Percentiles rank a stretch among this genome's conserved stretches.
phyloP scores from a whole-genome alignment of 2,113 vertebrate genomes.

The Anser brachyrhynchus region DNA sequence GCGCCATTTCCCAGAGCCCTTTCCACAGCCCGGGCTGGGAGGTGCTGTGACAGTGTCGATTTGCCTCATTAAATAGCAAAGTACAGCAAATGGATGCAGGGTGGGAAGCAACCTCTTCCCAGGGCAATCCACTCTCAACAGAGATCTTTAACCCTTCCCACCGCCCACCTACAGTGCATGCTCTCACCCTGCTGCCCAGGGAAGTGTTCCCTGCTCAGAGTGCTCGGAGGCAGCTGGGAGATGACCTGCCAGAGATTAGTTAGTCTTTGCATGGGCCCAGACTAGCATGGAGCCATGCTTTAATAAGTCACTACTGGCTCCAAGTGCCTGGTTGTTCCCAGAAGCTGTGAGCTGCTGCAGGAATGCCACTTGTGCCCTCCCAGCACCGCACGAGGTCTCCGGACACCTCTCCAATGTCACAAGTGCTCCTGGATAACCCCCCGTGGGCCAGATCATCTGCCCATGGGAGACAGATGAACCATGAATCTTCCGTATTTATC shows the following conservation, averaged over 20 bases:
- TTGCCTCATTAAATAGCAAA: neutral
- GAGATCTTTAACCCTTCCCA: neutral
- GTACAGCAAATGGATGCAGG: neutral
- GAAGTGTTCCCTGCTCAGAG: neutral
- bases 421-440: neutral
- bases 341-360: neutral
- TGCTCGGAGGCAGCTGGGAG: neutral
- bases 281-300: neutral
- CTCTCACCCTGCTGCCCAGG: neutral
- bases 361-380: neutral
- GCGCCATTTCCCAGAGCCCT: no score
- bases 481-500: conserved; percentile 26
- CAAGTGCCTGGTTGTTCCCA: neutral
- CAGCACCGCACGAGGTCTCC: neutral
- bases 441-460: neutral
- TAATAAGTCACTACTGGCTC: neutral
- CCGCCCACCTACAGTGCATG: neutral
- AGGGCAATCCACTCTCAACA: neutral
- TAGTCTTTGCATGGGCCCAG: neutral
- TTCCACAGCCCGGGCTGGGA: neutral
- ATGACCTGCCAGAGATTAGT: neutral
- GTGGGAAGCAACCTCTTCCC: neutral
- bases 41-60: neutral
- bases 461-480: neutral
- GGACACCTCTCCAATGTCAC: accelerated